Base-by-base conservation (phyloP, 2,797 vertebrate species). In the Sylvia borin region DNA sequence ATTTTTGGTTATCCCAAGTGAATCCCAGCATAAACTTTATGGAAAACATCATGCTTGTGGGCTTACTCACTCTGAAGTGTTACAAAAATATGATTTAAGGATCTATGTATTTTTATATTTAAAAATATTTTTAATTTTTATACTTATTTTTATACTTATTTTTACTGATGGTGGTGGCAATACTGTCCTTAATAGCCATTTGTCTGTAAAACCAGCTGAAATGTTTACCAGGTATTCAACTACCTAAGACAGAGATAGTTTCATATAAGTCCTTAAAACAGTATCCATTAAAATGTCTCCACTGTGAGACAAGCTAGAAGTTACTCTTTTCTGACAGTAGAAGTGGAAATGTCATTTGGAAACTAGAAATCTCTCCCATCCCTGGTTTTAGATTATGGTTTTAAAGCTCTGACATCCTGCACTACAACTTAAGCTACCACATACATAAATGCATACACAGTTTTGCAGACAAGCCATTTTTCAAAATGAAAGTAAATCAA, bases 401-500 rank as follows among this genome's bases (percentile, higher is more conserved):
- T 92, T 94, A 95, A 93, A 93, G 42, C 45, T 88, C 64, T 79
- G 83, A 70, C 74, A 87, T 93, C 93, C 83, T 92, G 75, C 48
- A 70, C 51, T 89, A 26, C 50, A 65, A 34, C 19, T 57, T 89
- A 73, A 91, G 84, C 55, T 83, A 81, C 31, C 24, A 31, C 11
- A 15, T 95, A 61, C 72, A 77, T 93, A 92, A 96, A 95, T 93
- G 90, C 68, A 92, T 76, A 76, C 51, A 78, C 64, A 87, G 40
- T 61, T 78, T 89, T 76, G 34, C 61, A 95, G 87, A 88, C 31
- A 71, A 96, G 38, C 38, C 62, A 84, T 87, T 95, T 92, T 95
- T 91, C 67, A 64, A 85, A 96, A 97, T 95, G 95, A 94, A 97
- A 95, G 79, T 74, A 97, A 95, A 97, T 92, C 86, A 94, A 75